Evolutionary conservation across 2,113 vertebrate genomes (phyloP).

Genomic region (Taxidea taxus): DNA sequence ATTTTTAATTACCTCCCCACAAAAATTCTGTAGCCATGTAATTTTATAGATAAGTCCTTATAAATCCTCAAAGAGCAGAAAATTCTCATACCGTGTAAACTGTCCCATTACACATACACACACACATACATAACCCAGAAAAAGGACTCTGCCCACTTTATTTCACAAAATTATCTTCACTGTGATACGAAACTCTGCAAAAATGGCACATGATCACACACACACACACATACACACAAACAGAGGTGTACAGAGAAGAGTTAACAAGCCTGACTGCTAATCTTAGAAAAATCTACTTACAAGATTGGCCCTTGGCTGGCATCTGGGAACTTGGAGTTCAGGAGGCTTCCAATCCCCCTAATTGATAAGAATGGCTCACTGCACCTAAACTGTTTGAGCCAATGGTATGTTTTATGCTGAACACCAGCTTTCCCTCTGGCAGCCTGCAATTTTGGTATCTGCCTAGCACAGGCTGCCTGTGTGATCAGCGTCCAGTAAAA

Average conservation of each 20-base stretch:
- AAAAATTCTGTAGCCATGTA: conserved; percentile 18
- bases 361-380: neutral
- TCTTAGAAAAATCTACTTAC: neutral
- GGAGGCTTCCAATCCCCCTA: neutral
- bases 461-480: neutral
- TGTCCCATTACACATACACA: neutral
- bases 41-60: conserved; percentile 11
- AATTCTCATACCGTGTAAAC: neutral
- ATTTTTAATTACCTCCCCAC: neutral
- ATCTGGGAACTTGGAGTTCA: neutral
- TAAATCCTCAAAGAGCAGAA: conserved; percentile 17
- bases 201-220: neutral
- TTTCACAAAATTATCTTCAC: neutral
- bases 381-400: neutral
- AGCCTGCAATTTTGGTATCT: neutral
- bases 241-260: neutral
- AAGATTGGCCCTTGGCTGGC: neutral
- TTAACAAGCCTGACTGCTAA: neutral
- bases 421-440: neutral
- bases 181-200: neutral
- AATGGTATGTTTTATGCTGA: neutral
- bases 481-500: neutral
- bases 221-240: neutral
- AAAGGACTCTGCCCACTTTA: neutral
- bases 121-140: neutral